phyloP scores from a whole-genome alignment of 2,113 vertebrate species.

The Syrrhaptes paradoxus region DNA sequence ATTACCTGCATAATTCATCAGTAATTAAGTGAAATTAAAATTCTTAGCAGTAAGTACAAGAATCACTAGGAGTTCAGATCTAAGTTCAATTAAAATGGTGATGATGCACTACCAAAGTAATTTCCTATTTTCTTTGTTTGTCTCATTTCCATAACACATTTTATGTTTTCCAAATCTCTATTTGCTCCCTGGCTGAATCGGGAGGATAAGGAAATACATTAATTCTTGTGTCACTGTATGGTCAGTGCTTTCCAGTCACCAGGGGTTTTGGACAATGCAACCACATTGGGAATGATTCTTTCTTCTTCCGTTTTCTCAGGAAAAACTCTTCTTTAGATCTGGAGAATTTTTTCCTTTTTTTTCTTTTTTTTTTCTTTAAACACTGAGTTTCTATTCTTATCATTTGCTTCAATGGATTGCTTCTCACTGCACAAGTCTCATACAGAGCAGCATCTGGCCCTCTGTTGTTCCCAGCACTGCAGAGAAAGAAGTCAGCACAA shows the following conservation, averaged over 20 bases:
- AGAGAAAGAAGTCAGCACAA: constrained; percentile 6
- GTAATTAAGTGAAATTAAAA: neutral
- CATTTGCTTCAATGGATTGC: neutral
- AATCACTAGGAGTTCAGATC: neutral
- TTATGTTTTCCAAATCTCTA: neutral
- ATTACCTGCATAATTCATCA: neutral
- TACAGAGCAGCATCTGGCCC: neutral
- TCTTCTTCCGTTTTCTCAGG: neutral
- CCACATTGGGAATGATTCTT: neutral
- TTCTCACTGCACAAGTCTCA: neutral
- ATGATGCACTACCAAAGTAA: neutral
- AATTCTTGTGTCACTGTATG: neutral
- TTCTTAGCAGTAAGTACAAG: neutral
- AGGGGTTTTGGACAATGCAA: neutral
- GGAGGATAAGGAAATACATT: neutral
- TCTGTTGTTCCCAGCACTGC: neutral
- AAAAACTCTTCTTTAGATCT: neutral
- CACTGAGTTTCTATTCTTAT: neutral
- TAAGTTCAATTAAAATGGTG: neutral
- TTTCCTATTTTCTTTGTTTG: neutral
- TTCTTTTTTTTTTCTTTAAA: neutral
- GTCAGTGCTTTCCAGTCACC: neutral
- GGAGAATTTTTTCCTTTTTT: neutral
- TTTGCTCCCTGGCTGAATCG: neutral
- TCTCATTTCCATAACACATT: neutral